A percentile compares a stretch with the other conserved stretches of the same genome.
Evolutionary conservation across 1,140 invertebrate species (phyloP).

Genomic region (Musca vetustissima): DNA sequence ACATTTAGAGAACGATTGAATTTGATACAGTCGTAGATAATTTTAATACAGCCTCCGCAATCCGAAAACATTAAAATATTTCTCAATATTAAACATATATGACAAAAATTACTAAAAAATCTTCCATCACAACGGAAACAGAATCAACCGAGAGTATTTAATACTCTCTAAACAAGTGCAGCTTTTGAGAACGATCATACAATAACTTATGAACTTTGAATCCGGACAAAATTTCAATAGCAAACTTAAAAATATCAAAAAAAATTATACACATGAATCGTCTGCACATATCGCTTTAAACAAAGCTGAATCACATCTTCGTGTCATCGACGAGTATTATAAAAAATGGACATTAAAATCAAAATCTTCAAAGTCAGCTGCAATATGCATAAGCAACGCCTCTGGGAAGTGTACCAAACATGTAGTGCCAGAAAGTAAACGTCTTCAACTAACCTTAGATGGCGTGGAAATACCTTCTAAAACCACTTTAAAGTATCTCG

Average conservation of each 20-base stretch:
- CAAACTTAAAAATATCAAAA: no score
- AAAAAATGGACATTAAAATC: background rate
- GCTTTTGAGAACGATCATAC: background rate
- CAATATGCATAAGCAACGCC: background rate
- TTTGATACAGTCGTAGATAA: no score
- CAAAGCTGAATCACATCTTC: background rate
- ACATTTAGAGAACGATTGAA: no score
- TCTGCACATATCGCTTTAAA: no score
- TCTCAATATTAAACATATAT: no score
- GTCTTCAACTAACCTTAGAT: background rate
- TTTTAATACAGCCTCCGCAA: no score
- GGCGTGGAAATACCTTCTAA: background rate
- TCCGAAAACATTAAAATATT: no score
- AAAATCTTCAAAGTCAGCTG: background rate
- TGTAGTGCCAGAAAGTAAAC: constrained; percentile 4
- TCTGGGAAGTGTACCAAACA: background rate
- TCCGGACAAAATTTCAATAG: no score
- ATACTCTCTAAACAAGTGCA: background rate
- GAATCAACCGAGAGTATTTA: no score
- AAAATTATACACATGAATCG: no score
- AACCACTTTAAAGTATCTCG: background rate
- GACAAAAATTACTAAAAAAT: no score
- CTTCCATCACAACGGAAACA: no score
- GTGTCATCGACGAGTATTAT: background rate
- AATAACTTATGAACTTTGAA: background rate